Conservation (phyloP, 2,113 vertebrate genomes). For the Strigops habroptila region DNA sequence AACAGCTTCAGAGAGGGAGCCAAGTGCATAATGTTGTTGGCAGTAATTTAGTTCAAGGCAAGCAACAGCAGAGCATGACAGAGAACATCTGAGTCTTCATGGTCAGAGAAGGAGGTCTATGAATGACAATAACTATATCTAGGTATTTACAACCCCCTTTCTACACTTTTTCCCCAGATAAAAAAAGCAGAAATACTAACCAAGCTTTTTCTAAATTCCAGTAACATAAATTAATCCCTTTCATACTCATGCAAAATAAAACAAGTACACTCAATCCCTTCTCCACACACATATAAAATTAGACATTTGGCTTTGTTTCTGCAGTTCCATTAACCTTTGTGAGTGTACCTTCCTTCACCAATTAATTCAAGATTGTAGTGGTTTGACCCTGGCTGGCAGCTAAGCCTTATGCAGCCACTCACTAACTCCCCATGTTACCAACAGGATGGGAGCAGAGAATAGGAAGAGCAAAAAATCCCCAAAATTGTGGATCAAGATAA, state of each 20-base stretch:
- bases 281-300: not conserved
- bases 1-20: not conserved
- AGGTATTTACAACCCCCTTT: not conserved
- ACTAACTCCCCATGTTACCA: not conserved
- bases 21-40: not conserved
- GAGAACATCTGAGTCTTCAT: not conserved
- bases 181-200: not conserved
- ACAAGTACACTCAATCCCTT: not conserved
- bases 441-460: not conserved
- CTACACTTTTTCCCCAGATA: not conserved
- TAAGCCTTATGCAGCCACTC: not conserved
- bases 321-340: slow-evolving; percentile 20
- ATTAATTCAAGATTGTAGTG: not conserved
- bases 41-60: not conserved
- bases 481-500: not conserved
- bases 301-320: not conserved
- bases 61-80: not conserved
- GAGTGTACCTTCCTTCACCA: not conserved
- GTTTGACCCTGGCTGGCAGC: not conserved
- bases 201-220: not conserved
- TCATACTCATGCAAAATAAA: not conserved
- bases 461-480: not conserved
- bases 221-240: not conserved
- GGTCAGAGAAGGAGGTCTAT: not conserved
- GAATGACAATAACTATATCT: not conserved